Evolutionary conservation across 2,888 invertebrate species (phyloP).

Genomic region (Aquatica leii): DNA sequence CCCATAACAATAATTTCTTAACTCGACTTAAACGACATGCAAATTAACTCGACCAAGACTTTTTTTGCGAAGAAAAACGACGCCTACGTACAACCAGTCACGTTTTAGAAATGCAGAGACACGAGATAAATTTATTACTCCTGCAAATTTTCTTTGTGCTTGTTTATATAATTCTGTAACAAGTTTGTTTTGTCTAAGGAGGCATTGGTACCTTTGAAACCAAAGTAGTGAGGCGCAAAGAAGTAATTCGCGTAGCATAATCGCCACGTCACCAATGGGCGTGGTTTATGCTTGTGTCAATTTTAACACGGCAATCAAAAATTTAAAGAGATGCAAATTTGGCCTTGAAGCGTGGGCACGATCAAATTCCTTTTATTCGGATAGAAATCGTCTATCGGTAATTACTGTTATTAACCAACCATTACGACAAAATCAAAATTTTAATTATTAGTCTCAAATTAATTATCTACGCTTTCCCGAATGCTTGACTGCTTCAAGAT

Average conservation of each 20-base stretch:
- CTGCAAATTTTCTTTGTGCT: background rate
- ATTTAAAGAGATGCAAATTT: too few relatives aligned
- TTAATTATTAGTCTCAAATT: conserved; percentile 22
- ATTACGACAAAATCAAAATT: too few relatives aligned
- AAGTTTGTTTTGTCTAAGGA: background rate
- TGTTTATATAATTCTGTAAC: background rate
- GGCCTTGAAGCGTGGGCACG: too few relatives aligned
- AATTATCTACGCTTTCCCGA: conserved; percentile 28
- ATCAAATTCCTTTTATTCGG: too few relatives aligned
- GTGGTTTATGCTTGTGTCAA: too few relatives aligned
- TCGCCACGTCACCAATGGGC: too few relatives aligned
- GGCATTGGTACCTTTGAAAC: too few relatives aligned
- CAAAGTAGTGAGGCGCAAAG: too few relatives aligned
- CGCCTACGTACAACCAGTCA: background rate
- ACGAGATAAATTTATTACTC: conserved; percentile 3
- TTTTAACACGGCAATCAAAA: too few relatives aligned
- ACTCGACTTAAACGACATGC: conserved; percentile 13
- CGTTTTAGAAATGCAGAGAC: conserved; percentile 4
- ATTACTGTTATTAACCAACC: too few relatives aligned
- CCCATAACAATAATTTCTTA: conserved; percentile 10
- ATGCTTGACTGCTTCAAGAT: conserved; percentile 16
- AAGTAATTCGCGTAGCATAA: too few relatives aligned
- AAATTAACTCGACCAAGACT: conserved; percentile 8
- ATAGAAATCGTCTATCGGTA: too few relatives aligned
- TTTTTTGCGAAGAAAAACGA: background rate